Conservation (phyloP, 2,888 invertebrate species). For the Orchestes rusci region DNA sequence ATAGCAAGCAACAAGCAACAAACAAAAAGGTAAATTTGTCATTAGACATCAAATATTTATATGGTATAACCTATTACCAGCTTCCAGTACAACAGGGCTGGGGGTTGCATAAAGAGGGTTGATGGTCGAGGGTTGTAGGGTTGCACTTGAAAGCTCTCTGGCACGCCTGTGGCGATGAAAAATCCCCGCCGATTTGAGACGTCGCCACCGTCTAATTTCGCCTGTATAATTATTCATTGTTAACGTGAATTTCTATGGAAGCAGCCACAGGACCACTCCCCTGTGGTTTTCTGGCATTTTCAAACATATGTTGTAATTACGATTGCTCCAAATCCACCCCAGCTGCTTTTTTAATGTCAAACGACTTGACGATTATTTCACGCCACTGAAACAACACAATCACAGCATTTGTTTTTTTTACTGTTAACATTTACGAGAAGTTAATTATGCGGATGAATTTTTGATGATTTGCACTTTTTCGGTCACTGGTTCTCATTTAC, state of each 20-base stretch:
- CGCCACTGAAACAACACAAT: conserved; percentile 27
- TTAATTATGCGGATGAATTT: too few relatives aligned
- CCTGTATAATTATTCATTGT: conserved; percentile 38
- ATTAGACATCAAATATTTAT: too few relatives aligned
- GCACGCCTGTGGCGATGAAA: conserved; percentile 22
- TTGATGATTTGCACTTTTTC: too few relatives aligned
- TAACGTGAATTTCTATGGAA: conserved; percentile 30
- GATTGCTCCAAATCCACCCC: conserved; percentile 34
- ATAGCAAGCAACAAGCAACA: too few relatives aligned
- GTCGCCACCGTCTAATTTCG: conserved; percentile 22
- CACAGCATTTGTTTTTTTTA: conserved; percentile 8
- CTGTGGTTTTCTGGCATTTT: conserved; percentile 41
- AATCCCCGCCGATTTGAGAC: conserved; percentile 18
- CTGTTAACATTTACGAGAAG: conserved; percentile 12
- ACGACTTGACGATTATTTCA: conserved; percentile 28
- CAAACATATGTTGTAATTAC: conserved; percentile 42
- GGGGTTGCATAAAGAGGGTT: too few relatives aligned
- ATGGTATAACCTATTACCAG: too few relatives aligned
- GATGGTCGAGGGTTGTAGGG: too few relatives aligned
- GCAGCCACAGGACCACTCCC: conserved; percentile 39
- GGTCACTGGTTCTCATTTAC: too few relatives aligned
- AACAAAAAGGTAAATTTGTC: too few relatives aligned
- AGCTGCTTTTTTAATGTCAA: conserved; percentile 34
- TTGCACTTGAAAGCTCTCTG: conserved; percentile 7
- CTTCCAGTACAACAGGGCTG: too few relatives aligned